Evolutionary conservation across 2,113 vertebrate genomes (phyloP).

Genomic region (Calypte anna): DNA sequence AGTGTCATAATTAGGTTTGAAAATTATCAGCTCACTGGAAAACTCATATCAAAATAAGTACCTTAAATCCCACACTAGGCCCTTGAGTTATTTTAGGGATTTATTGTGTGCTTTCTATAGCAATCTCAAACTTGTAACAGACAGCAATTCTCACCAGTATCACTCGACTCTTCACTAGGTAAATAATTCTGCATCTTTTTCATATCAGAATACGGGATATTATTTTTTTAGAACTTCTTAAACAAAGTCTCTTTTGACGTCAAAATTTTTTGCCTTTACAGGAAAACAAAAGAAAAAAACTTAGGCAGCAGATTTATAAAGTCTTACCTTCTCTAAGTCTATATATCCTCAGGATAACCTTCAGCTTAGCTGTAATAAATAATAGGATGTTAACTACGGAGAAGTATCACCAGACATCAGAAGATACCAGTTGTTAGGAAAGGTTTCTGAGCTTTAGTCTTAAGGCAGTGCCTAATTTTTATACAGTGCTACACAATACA

Average conservation of each 20-base stretch:
- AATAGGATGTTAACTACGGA: neutral
- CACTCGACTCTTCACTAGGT: too few species aligned
- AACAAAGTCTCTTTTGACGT: neutral
- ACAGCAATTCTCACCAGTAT: too few species aligned
- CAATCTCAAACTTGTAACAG: neutral
- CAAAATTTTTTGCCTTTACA: neutral
- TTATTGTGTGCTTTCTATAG: neutral
- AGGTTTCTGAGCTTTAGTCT: neutral
- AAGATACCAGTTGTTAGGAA: neutral
- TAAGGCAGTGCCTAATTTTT: neutral
- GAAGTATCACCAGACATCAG: neutral
- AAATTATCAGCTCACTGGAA: neutral
- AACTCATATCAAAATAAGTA: neutral
- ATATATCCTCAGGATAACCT: neutral
- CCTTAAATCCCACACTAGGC: neutral
- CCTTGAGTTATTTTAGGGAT: accelerated
- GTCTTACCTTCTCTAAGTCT: neutral
- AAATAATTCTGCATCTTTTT: too few species aligned
- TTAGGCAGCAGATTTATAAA: neutral
- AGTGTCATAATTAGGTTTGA: neutral
- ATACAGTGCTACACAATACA: neutral
- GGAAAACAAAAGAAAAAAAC: neutral
- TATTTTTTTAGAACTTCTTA: neutral
- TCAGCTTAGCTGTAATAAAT: neutral
- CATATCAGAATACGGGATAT: too few species aligned